A percentile compares a stretch with the other conserved stretches of the same genome.
phyloP scores from a whole-genome alignment of 2,888 invertebrate genomes.

The Polydrusus cervinus region DNA sequence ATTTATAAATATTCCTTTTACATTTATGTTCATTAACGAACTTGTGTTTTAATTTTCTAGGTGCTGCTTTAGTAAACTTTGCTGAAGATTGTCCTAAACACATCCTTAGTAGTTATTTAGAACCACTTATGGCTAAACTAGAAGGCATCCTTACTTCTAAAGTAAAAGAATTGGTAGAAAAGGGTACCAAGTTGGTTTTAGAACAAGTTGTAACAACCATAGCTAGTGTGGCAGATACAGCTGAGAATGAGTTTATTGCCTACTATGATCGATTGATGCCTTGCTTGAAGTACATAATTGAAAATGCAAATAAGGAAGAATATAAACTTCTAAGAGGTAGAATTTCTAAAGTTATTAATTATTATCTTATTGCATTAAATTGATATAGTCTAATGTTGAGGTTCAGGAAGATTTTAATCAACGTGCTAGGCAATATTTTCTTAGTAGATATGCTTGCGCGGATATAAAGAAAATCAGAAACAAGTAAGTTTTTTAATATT shows the following conservation, averaged over 20 bases:
- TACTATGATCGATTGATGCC: constrained; percentile 97
- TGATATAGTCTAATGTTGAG: not conserved
- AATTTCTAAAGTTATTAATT: constrained; percentile 2
- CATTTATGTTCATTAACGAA: no score
- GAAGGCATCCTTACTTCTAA: constrained; percentile 92
- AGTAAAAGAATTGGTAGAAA: constrained; percentile 94
- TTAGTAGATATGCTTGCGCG: no score
- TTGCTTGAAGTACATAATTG: constrained; percentile 96
- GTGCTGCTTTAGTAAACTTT: constrained; percentile 98
- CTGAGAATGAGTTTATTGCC: constrained; percentile 94
- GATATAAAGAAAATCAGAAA: no score
- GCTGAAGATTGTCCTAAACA: constrained; percentile 98
- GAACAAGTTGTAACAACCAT: constrained; percentile 99
- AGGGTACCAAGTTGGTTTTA: constrained; percentile 95
- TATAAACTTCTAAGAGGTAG: constrained; percentile 90
- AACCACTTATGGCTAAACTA: constrained; percentile 92
- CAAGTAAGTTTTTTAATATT: no score
- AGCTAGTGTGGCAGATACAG: constrained; percentile 98
- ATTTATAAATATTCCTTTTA: no score
- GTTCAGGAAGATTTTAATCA: no score
- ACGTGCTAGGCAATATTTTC: no score
- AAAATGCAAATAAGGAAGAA: constrained; percentile 91
- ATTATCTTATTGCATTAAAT: constrained; percentile 6
- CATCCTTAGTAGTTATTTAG: constrained; percentile 92
- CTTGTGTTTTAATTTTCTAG: constrained; percentile 69